Conservation (phyloP, 1,140 invertebrate genomes). For the Panagrolaimus sp. region DNA sequence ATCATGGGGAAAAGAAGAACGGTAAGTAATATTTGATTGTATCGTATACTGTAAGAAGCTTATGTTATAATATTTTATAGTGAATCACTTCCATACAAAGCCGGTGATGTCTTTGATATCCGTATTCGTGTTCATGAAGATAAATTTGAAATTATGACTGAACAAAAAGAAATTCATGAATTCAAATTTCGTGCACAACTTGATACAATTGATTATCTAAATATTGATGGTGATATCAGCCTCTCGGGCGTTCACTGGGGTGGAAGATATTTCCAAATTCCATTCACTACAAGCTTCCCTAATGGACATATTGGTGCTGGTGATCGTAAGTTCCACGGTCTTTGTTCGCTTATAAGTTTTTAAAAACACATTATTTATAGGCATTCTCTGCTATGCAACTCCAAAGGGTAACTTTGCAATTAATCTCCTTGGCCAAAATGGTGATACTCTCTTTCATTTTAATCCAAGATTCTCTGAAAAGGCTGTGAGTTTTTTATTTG, state of each 20-base stretch:
- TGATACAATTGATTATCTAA: constrained; percentile 25
- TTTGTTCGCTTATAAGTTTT: no score
- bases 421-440: constrained; percentile 43
- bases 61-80: not conserved
- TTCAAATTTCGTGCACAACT: constrained; percentile 33
- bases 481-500: no score
- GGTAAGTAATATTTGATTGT: no score
- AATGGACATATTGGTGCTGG: constrained; percentile 28
- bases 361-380: no score
- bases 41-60: no score
- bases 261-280: constrained; percentile 38
- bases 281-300: constrained; percentile 43
- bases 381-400: constrained; percentile 47
- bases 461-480: constrained; percentile 54
- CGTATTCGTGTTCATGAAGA: constrained; percentile 42
- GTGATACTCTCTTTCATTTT: constrained; percentile 53
- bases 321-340: no score
- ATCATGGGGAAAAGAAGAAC: constrained; percentile 36
- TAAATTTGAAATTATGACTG: constrained; percentile 35
- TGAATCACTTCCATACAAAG: constrained; percentile 33
- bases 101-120: constrained; percentile 31
- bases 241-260: constrained; percentile 51
- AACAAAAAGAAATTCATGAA: constrained; percentile 34
- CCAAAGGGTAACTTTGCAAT: constrained; percentile 56
- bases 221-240: constrained; percentile 42